Evolutionary conservation across 1,140 invertebrate genomes (phyloP), one percentile per base, ranked within the genome.

Genomic region (Oscheius sp.): DNA sequence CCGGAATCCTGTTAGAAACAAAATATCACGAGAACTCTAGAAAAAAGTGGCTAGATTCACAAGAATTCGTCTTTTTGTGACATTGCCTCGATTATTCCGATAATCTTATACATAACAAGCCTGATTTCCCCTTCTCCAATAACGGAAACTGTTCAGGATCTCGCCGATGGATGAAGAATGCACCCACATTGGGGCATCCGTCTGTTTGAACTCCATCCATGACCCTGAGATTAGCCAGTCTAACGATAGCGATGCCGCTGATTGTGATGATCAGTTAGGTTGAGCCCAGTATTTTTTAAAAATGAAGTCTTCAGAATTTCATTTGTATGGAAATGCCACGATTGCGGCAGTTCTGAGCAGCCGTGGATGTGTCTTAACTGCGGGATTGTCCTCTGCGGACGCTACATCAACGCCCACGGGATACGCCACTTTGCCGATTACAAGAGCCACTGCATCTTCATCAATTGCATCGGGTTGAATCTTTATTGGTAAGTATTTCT

Each of bases 301-400:
- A 42, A 42, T 32, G 31, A 67, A 55, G n/a, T 2, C n/a, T 13
- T 35, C 36, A n/a, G 38, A 61, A 58, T 63, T 13, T 28, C 32
- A 49, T 13, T 49, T 55, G 29, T 68, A 3, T 32, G 23, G 26
- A 18, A 49, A 23, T 74, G 72, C 36, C 52, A 49, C 28, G 64
- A 49, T 20, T 74, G 72, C 26, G 62, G 61, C 26, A 61, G 42
- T 34, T 59, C 68, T 20, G 38, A 61, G 7, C 42, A 59, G 29
- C 65, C 72, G 15, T 55, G 68, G 55, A 35, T 74, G 35, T 74
- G 72, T n/a, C 55, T 74, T 1, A 23, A 35, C 3, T 74, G 72
- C 38, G 72, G 59, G 13, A 32, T 45, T 4, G 55, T 74, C 35
- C 42, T 67, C 4, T 74, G 72, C 52, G 72, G 72, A 62, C n/a